A percentile compares a stretch with the other conserved stretches of the same genome.
Evolutionary conservation across 2,797 vertebrate genomes (phyloP).

Genomic region (Anolis apletophallus): DNA sequence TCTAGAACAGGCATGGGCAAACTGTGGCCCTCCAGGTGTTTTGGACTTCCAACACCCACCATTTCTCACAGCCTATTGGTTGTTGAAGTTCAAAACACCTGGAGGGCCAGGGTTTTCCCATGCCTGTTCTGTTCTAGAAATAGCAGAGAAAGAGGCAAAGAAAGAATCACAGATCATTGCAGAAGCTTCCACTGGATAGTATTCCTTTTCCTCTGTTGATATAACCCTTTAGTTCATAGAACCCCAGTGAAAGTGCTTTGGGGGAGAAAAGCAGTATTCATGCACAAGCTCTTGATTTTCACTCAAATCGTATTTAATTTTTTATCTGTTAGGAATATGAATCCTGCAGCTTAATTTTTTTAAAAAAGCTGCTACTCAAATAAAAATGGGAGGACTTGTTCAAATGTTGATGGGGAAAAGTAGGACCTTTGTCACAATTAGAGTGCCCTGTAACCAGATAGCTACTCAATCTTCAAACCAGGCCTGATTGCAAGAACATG

Average conservation of each 20-base stretch:
- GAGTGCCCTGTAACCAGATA: slow-evolving; percentile 60
- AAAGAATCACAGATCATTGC: too few relatives aligned
- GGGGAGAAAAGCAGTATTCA: slow-evolving; percentile 71
- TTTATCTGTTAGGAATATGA: slow-evolving; percentile 44
- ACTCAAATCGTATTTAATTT: slow-evolving; percentile 52
- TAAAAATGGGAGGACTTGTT: slow-evolving; percentile 54
- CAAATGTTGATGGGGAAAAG: slow-evolving; percentile 57
- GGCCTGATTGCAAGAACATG: slow-evolving; percentile 76
- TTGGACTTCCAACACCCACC: too few relatives aligned
- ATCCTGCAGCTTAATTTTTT: slow-evolving; percentile 54
- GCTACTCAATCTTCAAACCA: slow-evolving; percentile 77
- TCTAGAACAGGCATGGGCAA: background rate
- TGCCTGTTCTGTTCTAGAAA: too few relatives aligned
- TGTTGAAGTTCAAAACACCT: too few relatives aligned
- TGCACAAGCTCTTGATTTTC: slow-evolving; percentile 79
- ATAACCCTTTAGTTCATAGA: background rate
- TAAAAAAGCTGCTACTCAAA: slow-evolving; percentile 48
- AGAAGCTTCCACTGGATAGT: background rate
- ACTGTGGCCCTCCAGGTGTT: too few relatives aligned
- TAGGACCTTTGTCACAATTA: slow-evolving; percentile 56
- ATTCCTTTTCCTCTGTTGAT: too few relatives aligned
- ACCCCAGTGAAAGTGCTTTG: background rate
- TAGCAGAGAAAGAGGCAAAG: background rate
- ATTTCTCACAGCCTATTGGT: too few relatives aligned
- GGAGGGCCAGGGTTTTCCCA: too few relatives aligned